phyloP scores from a whole-genome alignment of 2,888 invertebrate species.

The Molorchus minor region DNA sequence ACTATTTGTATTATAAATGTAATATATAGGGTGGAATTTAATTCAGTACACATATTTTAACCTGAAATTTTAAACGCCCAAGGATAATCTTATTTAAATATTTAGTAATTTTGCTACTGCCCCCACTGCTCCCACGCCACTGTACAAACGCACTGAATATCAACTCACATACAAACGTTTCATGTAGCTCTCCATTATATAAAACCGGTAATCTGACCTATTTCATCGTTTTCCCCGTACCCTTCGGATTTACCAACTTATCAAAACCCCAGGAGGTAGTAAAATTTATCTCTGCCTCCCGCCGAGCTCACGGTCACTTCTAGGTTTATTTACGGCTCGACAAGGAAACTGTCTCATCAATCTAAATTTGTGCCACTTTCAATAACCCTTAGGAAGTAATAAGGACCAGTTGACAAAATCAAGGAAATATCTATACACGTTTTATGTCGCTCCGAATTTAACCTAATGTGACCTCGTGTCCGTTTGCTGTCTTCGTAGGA shows the following conservation, averaged over 20 bases:
- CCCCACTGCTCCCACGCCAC: not conserved
- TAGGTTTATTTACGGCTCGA: conserved; percentile 26
- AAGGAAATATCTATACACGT: conserved; percentile 11
- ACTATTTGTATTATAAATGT: too few species aligned
- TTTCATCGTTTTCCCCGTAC: not conserved
- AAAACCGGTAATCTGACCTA: too few species aligned
- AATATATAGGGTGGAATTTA: too few species aligned
- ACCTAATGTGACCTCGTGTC: too few species aligned
- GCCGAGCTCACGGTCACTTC: conserved; percentile 1
- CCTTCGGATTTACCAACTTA: not conserved
- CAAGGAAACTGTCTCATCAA: conserved; percentile 39
- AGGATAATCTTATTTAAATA: too few species aligned
- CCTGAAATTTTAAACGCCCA: too few species aligned
- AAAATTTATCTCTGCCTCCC: not conserved
- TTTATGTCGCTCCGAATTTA: not conserved
- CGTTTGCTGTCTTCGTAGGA: too few species aligned
- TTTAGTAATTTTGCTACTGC: too few species aligned
- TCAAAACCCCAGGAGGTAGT: not conserved
- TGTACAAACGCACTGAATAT: not conserved
- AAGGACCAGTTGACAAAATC: conserved; percentile 13
- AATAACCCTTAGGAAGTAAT: conserved; percentile 20
- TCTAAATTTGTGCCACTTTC: conserved; percentile 44
- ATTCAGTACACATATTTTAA: too few species aligned
- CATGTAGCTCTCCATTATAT: too few species aligned
- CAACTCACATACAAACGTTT: too few species aligned